Evolutionary conservation across 2,888 invertebrate genomes (phyloP).

Genomic region (Argyresthia albistria): DNA sequence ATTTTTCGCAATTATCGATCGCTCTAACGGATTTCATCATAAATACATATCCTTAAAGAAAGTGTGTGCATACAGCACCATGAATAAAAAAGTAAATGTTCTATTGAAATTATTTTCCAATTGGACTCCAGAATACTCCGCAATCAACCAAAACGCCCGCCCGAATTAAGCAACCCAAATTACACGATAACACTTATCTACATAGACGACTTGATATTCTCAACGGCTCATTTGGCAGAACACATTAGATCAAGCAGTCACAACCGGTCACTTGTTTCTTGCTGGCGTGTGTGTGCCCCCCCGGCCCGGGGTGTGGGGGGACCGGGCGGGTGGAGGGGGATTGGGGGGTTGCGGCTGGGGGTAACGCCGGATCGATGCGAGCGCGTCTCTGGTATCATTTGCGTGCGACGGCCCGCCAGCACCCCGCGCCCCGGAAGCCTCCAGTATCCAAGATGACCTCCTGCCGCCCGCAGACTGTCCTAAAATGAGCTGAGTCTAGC

Average conservation of each 20-base stretch:
- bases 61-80: no score
- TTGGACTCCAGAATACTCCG: no score
- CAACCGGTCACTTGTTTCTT: conserved; percentile 12
- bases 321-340: conserved; percentile 20
- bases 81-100: no score
- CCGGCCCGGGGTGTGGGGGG: conserved; percentile 29
- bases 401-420: conserved; percentile 43
- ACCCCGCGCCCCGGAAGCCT: conserved; percentile 25
- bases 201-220: conserved; percentile 42
- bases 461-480: conserved; percentile 17
- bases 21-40: no score
- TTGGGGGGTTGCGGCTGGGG: conserved; percentile 12
- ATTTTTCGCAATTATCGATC: no score
- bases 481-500: conserved; percentile 14
- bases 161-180: not conserved
- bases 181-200: conserved; percentile 1
- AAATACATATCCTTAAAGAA: no score
- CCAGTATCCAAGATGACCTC: conserved; percentile 23
- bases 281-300: conserved; percentile 35
- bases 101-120: no score
- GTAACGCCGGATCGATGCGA: conserved; percentile 59
- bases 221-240: conserved; percentile 63
- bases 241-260: conserved; percentile 41
- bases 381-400: conserved; percentile 60
- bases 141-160: no score